phyloP scores from a whole-genome alignment of 2,888 invertebrate species.

The Lasioglossum malachurum region DNA sequence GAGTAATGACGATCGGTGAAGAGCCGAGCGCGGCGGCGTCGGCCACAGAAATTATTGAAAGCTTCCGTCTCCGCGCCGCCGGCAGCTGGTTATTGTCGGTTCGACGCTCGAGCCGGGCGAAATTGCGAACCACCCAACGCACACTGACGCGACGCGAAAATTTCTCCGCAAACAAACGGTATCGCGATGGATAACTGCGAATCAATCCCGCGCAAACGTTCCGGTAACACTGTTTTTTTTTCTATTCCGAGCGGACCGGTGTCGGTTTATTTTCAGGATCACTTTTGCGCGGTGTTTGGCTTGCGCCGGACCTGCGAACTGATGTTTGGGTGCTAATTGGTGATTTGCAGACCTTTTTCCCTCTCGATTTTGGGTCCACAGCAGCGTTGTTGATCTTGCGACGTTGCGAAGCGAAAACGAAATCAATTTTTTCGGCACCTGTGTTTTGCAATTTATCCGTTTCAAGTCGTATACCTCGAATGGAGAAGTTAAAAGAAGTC shows the following conservation, averaged over 20 bases:
- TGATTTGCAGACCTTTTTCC: not conserved
- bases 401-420: not conserved
- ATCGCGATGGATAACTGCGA: constrained; percentile 20
- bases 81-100: constrained; percentile 52
- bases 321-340: not conserved
- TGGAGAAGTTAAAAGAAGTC: not conserved
- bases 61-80: constrained; percentile 49
- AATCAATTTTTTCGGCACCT: not conserved
- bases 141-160: constrained; percentile 30
- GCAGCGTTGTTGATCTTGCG: not conserved
- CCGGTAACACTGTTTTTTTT: not conserved
- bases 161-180: constrained; percentile 52
- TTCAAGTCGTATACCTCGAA: not conserved
- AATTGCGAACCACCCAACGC: not conserved
- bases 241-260: not conserved
- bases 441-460: not conserved
- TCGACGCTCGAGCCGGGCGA: constrained; percentile 16
- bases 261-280: not conserved
- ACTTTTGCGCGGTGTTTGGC: not conserved
- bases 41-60: constrained; percentile 60
- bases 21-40: constrained; percentile 13
- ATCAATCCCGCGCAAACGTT: constrained; percentile 33
- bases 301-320: not conserved
- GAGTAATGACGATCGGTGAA: constrained; percentile 67
- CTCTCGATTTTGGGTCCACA: not conserved